Evolutionary conservation across 1,140 invertebrate species (phyloP).

Genomic region (Bicyclus anynana): DNA sequence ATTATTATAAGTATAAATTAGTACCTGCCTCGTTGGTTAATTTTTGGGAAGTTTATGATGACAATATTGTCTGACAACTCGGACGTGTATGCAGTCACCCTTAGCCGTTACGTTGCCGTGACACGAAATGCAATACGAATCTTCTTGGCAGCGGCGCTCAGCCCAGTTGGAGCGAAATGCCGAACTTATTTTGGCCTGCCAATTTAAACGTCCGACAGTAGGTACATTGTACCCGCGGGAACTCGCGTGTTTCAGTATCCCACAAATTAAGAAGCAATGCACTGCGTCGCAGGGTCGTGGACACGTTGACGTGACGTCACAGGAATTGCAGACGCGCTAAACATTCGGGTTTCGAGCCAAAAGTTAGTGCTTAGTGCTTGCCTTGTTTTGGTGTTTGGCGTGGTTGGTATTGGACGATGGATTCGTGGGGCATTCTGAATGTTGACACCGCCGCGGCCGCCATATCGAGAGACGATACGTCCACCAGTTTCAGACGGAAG

Average conservation of each 20-base stretch:
- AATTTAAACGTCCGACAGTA: slow-evolving; percentile 67
- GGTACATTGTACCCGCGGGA: slow-evolving; percentile 25
- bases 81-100: no score
- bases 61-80: no score
- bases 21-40: no score
- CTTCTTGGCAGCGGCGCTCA: slow-evolving; percentile 54
- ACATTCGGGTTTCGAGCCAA: slow-evolving; percentile 27
- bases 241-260: slow-evolving; percentile 10
- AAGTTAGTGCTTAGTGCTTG: slow-evolving; percentile 27
- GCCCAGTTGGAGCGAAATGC: slow-evolving; percentile 73
- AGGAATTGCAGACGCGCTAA: slow-evolving; percentile 8
- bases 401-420: slow-evolving; percentile 68
- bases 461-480: slow-evolving; percentile 80
- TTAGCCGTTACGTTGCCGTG: slow-evolving; percentile 24
- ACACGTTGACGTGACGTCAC: slow-evolving; percentile 28
- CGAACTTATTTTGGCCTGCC: slow-evolving; percentile 76
- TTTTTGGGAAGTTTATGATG: no score
- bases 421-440: slow-evolving; percentile 81
- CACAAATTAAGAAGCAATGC: slow-evolving; percentile 10
- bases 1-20: no score
- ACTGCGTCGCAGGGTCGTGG: slow-evolving; percentile 12
- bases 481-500: slow-evolving; percentile 74
- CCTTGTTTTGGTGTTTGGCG: slow-evolving; percentile 25
- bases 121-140: slow-evolving; percentile 62
- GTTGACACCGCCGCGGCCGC: slow-evolving; percentile 79